Conservation (phyloP, 2,888 invertebrate genomes). For the Synergus laeviventris region DNA sequence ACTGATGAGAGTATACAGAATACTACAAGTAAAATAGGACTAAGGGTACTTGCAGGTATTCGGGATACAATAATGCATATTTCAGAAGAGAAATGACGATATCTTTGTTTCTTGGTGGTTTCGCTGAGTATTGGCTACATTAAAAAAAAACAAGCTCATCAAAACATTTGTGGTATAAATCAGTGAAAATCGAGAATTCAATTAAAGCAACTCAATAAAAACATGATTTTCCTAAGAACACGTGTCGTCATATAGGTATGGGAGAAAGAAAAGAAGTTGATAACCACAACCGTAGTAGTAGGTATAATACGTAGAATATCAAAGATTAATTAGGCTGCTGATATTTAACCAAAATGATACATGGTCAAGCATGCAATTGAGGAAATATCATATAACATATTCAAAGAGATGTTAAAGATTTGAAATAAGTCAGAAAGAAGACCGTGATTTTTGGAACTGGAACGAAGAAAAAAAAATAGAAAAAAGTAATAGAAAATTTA, state of each 20-base stretch:
- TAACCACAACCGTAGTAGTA: not conserved
- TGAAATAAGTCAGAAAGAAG: not conserved
- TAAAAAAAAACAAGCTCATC: not conserved
- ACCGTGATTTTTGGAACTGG: constrained; percentile 9
- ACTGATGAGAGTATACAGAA: not conserved
- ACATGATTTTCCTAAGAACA: not conserved
- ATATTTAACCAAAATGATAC: constrained; percentile 12
- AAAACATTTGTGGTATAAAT: not conserved
- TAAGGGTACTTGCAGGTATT: too few relatives aligned
- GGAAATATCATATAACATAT: not conserved
- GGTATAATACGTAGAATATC: not conserved
- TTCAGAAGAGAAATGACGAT: too few relatives aligned
- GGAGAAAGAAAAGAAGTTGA: not conserved
- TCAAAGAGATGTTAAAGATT: not conserved
- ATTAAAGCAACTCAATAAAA: not conserved
- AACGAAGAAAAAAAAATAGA: constrained; percentile 24
- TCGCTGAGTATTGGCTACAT: not conserved
- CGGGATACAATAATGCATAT: too few relatives aligned
- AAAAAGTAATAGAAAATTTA: constrained; percentile 43
- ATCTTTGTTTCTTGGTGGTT: too few relatives aligned
- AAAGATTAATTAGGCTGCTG: not conserved
- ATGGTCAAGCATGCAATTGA: not conserved
- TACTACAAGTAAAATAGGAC: not conserved
- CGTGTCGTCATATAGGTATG: not conserved
- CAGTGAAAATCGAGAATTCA: not conserved